A percentile compares a stretch with the other conserved stretches of the same genome.
These are phyloP conservation scores for Prolemur simus DNA, from an alignment of 2,113 vertebrate species.

Conservation along the genomic window DNA sequence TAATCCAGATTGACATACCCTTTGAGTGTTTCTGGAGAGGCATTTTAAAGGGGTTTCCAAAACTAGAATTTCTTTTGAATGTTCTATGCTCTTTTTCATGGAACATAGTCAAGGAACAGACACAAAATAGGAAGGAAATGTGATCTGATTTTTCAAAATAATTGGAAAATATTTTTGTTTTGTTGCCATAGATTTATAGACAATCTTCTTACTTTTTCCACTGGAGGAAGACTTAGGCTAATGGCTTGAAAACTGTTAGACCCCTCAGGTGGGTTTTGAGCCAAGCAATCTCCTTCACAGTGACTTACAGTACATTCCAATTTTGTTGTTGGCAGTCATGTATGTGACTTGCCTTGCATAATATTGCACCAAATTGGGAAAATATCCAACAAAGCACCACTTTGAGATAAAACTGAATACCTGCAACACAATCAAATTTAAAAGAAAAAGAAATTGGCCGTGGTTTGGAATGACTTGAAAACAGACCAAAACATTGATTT, in stretches of 20 bases:
- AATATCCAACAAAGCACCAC: slow-evolving; percentile 21
- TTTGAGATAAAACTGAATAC: slow-evolving; percentile 39
- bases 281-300: background rate
- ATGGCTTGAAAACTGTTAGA: slow-evolving; percentile 6
- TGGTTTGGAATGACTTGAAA: slow-evolving; percentile 14
- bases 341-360: slow-evolving; percentile 7
- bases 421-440: slow-evolving; percentile 19
- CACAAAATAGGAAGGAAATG: background rate
- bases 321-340: slow-evolving; percentile 38
- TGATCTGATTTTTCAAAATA: slow-evolving; percentile 10
- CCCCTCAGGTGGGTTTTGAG: background rate
- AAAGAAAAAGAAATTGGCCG: slow-evolving; percentile 28
- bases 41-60: background rate
- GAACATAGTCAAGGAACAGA: background rate
- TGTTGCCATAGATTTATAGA: background rate
- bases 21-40: background rate
- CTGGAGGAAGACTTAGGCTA: background rate
- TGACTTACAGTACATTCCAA: background rate
- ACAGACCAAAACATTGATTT: slow-evolving; percentile 51
- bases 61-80: background rate
- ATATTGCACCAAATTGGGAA: slow-evolving; percentile 13
- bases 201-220: background rate
- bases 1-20: background rate
- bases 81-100: background rate
- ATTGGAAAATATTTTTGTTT: slow-evolving; percentile 34